Evolutionary conservation across 2,888 invertebrate genomes (phyloP), one percentile per base, ranked within the genome.

Genomic region (Drosophila incognita): DNA sequence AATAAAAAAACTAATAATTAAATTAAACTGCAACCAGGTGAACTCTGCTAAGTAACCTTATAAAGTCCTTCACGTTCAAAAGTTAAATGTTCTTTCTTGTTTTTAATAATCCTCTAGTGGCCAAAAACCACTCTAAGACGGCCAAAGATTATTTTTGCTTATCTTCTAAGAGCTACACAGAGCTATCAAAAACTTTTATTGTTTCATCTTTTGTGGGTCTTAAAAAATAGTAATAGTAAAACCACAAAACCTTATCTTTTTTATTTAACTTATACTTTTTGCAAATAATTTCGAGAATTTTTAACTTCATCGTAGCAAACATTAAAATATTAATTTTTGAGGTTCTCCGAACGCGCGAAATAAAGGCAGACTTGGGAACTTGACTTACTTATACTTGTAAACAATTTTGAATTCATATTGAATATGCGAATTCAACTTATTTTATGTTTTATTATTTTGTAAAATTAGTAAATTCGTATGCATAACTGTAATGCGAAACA

Each of bases 21-120:
- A 38, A 8, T 38, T 8, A n/a, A 40, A n/a, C 38, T n/a, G 4
- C n/a, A n/a, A n/a, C 10, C 4, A n/a, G n/a, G 4, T n/a, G 38
- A 1, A 40, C n/a, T n/a, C n/a, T 4, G n/a, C 0, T 4, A n/a
- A n/a, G 40, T 0, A 8, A 0, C 38, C 0, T n/a, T 8, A 10
- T n/a, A 40, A n/a, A 40, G 10, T 40, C 21, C 4, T 11, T 4
- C 5, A 11, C 10, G 2, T 40, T 21, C n/a, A 4, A 40, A 40
- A 11, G 40, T 40, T 40, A 40, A 40, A 11, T 11, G n/a, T 40
- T 21, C n/a, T 40, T n/a, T n/a, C 1, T 4, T 40, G 4, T 10
- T n/a, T 4, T 11, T n/a, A 40, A n/a, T 11, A 21, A 21, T n/a
- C 1, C 21, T 40, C 11, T 40, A 11, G 40, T 11, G 21, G 1